A percentile compares a stretch with the other conserved stretches of the same genome.
phyloP scores from a whole-genome alignment of 2,888 invertebrate species.

The Papilio elwesi region DNA sequence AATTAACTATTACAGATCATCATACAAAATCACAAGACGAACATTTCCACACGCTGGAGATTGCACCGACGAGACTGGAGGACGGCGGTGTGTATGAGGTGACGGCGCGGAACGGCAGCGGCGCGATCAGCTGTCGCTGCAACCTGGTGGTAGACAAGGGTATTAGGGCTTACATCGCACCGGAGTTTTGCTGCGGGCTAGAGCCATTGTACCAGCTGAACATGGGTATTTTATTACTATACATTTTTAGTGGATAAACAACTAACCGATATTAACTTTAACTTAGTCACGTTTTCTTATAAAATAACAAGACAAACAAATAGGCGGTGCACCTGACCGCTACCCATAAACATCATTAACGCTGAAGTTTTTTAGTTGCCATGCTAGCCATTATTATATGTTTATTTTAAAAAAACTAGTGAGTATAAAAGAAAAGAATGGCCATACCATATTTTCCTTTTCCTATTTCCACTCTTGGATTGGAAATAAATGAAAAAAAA shows the following conservation, averaged over 20 bases:
- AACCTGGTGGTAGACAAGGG: constrained; percentile 92
- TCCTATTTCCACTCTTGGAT: too few relatives aligned
- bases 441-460: too few relatives aligned
- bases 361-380: too few relatives aligned
- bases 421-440: too few relatives aligned
- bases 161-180: constrained; percentile 91
- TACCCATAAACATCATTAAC: too few relatives aligned
- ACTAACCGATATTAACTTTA: not conserved
- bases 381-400: too few relatives aligned
- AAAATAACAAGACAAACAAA: not conserved
- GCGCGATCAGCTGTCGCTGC: constrained; percentile 92
- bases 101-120: constrained; percentile 90
- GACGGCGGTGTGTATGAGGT: constrained; percentile 93
- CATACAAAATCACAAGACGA: constrained; percentile 87
- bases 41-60: constrained; percentile 93
- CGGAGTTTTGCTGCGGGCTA: constrained; percentile 89
- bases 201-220: constrained; percentile 86
- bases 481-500: too few relatives aligned
- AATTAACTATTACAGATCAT: constrained; percentile 70
- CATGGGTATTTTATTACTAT: constrained; percentile 81
- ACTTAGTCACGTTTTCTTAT: too few relatives aligned
- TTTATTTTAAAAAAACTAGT: too few relatives aligned
- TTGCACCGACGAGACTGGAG: constrained; percentile 89
- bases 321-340: too few relatives aligned
- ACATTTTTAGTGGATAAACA: constrained; percentile 27